Conservation (phyloP, 2,888 invertebrate genomes). For the Latrodectus elegans region DNA sequence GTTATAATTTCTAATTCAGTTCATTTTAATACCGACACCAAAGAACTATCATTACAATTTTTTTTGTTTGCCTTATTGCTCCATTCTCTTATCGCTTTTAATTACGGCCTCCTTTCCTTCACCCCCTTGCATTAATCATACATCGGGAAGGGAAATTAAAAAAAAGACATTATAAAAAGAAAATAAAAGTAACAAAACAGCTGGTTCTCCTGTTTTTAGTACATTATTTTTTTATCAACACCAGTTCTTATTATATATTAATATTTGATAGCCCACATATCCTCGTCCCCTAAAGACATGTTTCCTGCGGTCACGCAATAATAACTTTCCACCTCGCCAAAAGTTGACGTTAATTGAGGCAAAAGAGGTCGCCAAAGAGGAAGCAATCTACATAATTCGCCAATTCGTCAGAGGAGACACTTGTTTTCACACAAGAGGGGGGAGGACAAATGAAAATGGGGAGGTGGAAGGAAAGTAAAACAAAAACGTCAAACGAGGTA, state of each 20-base stretch:
- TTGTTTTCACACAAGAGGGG: conserved; percentile 1
- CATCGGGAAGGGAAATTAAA: not conserved
- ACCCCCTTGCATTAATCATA: not conserved
- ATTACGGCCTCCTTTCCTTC: not conserved
- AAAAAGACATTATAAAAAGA: not conserved
- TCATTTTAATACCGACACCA: not conserved
- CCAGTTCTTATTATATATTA: not conserved
- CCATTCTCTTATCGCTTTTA: not conserved
- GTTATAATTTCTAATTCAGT: not conserved
- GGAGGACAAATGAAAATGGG: not conserved
- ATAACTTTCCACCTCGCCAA: conserved; percentile 22
- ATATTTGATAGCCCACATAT: not conserved
- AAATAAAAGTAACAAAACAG: not conserved
- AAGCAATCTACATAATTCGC: conserved; percentile 58
- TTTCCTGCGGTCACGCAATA: conserved; percentile 16
- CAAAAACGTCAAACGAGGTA: not conserved
- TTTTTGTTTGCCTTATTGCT: not conserved
- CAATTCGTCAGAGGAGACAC: conserved; percentile 22
- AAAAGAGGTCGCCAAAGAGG: conserved; percentile 19
- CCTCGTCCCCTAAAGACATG: not conserved
- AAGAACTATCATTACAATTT: not conserved
- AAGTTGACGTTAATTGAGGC: conserved; percentile 57
- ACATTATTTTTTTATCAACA: not conserved
- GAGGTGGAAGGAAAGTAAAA: not conserved
- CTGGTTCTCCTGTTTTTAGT: not conserved